Percentiles rank a stretch among this genome's conserved stretches.
These are phyloP conservation scores for Drosophila cognata DNA, from an alignment of 2,888 invertebrate species.

Conservation along the genomic window DNA sequence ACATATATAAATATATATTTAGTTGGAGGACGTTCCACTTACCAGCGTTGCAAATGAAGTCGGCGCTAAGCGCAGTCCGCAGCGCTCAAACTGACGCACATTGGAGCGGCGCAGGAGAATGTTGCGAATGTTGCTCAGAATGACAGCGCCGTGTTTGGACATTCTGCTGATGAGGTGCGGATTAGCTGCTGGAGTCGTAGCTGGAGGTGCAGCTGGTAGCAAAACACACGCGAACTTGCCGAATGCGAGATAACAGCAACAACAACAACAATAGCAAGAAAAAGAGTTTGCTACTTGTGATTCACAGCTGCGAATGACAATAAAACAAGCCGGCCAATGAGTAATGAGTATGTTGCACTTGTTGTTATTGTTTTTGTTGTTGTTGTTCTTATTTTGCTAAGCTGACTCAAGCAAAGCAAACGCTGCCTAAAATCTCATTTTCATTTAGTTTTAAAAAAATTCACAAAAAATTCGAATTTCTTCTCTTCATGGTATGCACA, in stretches of 20 bases:
- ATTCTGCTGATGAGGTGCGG: conserved; percentile 39
- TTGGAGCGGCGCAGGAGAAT: conserved; percentile 86
- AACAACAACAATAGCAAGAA: conserved; percentile 21
- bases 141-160: conserved; percentile 79
- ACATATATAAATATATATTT: conserved; percentile 6
- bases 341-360: conserved; percentile 5
- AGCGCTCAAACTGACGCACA: conserved; percentile 76
- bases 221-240: conserved; percentile 39
- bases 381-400: conserved; percentile 14
- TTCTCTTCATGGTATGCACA: neutral
- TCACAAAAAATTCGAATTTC: neutral
- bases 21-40: conserved; percentile 53
- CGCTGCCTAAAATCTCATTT: conserved; percentile 2
- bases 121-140: conserved; percentile 87
- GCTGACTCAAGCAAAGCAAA: conserved; percentile 6
- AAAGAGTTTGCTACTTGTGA: conserved; percentile 12
- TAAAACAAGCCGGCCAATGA: conserved; percentile 12
- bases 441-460: neutral
- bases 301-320: conserved; percentile 9
- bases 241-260: conserved; percentile 43
- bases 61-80: conserved; percentile 83
- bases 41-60: conserved; percentile 69
- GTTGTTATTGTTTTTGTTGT: neutral
- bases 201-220: conserved; percentile 10
- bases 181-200: conserved; percentile 11